Evolutionary conservation across 2,888 invertebrate species (phyloP).

Genomic region (Glyphotaelius pellucidus): DNA sequence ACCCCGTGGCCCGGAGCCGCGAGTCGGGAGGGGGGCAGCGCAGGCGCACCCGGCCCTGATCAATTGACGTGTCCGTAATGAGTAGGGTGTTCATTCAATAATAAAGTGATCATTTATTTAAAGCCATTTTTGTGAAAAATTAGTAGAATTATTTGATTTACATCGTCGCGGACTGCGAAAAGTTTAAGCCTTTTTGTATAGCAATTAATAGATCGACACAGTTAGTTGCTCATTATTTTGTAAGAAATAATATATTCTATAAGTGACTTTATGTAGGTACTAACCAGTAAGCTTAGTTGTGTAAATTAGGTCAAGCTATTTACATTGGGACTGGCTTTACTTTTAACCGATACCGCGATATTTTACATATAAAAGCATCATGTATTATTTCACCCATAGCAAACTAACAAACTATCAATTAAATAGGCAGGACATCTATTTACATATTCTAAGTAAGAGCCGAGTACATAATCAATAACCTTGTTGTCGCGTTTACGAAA

Average conservation of each 20-base stretch:
- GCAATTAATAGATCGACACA: no score
- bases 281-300: no score
- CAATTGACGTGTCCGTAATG: conserved; percentile 45
- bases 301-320: no score
- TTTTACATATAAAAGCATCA: neutral
- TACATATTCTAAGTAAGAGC: neutral
- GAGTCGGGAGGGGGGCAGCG: conserved; percentile 8
- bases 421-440: neutral
- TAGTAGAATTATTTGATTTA: no score
- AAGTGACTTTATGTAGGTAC: no score
- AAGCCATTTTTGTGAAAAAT: no score
- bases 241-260: no score
- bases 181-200: no score
- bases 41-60: conserved; percentile 42
- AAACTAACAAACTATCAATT: neutral
- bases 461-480: neutral
- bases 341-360: neutral
- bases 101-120: no score
- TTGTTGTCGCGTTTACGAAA: neutral
- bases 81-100: neutral
- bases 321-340: neutral
- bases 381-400: neutral
- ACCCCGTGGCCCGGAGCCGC: neutral
- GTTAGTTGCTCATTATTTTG: no score
- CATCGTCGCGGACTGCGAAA: no score